These are phyloP conservation scores for Leptopilina clavipes DNA, from an alignment of 1,140 invertebrate species.

Conservation along the genomic window DNA sequence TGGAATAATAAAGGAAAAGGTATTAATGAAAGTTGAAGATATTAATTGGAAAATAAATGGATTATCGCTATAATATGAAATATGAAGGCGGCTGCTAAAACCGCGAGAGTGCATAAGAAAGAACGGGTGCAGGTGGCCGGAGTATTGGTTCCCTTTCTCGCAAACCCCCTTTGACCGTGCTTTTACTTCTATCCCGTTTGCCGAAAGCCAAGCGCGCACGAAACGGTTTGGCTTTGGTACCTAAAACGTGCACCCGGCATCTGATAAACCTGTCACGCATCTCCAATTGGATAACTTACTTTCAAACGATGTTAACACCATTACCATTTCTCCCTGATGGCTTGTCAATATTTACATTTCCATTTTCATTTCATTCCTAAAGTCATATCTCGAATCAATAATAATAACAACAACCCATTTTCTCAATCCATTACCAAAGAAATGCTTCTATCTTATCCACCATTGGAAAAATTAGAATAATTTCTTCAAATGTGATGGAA, in stretches of 20 bases:
- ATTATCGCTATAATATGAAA: conserved; percentile 71
- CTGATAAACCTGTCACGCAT: conserved; percentile 67
- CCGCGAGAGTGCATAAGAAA: conserved; percentile 63
- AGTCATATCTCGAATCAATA: no score
- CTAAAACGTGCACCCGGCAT: conserved; percentile 57
- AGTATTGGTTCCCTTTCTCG: conserved; percentile 16
- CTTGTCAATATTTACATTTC: conserved; percentile 24
- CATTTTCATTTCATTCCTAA: conserved; percentile 30
- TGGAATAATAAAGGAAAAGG: no score
- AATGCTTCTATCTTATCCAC: no score
- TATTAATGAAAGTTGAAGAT: no score
- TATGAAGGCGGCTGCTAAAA: conserved; percentile 66
- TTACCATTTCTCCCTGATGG: conserved; percentile 19
- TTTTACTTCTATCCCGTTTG: conserved; percentile 30
- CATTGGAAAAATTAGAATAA: no score
- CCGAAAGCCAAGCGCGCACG: conserved; percentile 42
- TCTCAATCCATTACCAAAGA: no score
- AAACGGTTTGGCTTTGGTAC: conserved; percentile 51
- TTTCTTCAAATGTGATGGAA: no score
- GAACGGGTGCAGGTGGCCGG: conserved; percentile 60
- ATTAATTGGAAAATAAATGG: no score
- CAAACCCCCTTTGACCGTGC: not conserved
- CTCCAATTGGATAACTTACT: conserved; percentile 65
- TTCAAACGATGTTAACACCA: conserved; percentile 45
- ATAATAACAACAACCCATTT: no score